These are phyloP conservation scores for Zoanthus solanderi DNA, from an alignment of 92 coral and sea anemone species.

Conservation along the genomic window DNA sequence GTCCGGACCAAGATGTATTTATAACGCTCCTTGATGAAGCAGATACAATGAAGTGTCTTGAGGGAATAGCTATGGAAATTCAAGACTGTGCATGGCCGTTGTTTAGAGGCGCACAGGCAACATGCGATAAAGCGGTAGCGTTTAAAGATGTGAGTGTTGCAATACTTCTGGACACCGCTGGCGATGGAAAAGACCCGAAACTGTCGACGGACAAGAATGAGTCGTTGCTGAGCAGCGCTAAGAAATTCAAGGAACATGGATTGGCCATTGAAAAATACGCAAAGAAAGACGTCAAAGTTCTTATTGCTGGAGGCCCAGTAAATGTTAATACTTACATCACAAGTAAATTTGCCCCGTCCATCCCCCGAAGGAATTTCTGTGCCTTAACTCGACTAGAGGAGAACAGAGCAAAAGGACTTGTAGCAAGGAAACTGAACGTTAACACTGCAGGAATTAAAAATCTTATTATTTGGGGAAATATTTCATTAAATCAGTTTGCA, in stretches of 20 bases:
- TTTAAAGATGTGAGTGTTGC: constrained; percentile 83
- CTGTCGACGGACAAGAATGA: constrained; percentile 58
- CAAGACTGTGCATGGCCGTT: constrained; percentile 95
- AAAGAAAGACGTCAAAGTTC: constrained; percentile 80
- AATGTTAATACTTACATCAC: constrained; percentile 77
- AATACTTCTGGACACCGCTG: constrained; percentile 64
- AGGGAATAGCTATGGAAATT: constrained; percentile 88
- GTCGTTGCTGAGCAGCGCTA: constrained; percentile 64
- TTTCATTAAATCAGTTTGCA: constrained; percentile 68
- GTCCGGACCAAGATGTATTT: constrained; percentile 79
- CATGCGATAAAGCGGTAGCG: constrained; percentile 77
- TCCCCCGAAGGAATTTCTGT: constrained; percentile 83
- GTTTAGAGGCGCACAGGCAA: constrained; percentile 72
- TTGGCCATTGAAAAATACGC: constrained; percentile 84
- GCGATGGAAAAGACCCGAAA: constrained; percentile 56
- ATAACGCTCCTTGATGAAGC: constrained; percentile 80
- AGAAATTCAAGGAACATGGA: constrained; percentile 80
- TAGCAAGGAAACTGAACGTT: constrained; percentile 88
- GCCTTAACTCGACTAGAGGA: constrained; percentile 90
- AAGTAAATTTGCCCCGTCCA: constrained; percentile 89
- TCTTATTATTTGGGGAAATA: constrained; percentile 93
- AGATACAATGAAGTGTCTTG: constrained; percentile 68
- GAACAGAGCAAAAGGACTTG: constrained; percentile 86
- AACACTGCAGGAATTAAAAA: constrained; percentile 90
- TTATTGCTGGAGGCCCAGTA: constrained; percentile 84